Evolutionary conservation across 2,113 vertebrate genomes (phyloP).

Genomic region (Pardalotus punctatus): DNA sequence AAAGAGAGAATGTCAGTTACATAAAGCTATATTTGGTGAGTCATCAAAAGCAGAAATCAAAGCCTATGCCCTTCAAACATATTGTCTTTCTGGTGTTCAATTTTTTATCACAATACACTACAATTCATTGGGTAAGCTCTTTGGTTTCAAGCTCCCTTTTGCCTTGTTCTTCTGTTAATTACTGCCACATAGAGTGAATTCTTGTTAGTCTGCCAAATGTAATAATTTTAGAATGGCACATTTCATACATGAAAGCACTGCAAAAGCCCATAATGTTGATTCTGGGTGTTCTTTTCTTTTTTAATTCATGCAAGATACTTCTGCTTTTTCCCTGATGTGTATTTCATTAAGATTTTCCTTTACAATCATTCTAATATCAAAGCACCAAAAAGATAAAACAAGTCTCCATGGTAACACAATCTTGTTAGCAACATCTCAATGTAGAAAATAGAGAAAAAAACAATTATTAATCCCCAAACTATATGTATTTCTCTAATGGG

Average conservation of each 20-base stretch:
- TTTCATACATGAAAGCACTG: background rate
- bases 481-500: background rate
- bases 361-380: background rate
- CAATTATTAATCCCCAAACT: background rate
- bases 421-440: background rate
- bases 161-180: background rate
- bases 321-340: background rate
- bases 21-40: background rate
- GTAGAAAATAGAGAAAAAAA: background rate
- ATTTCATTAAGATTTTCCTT: background rate
- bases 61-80: background rate
- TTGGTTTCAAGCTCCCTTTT: background rate
- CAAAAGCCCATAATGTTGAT: background rate
- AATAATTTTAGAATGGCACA: background rate
- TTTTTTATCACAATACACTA: background rate
- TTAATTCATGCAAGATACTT: background rate
- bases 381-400: background rate
- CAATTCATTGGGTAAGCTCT: background rate
- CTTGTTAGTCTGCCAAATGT: background rate
- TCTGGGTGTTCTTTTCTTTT: background rate
- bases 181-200: background rate
- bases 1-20: background rate
- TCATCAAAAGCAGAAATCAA: background rate
- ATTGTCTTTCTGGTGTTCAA: background rate
- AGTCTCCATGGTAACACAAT: constrained; percentile 1